phyloP scores from a whole-genome alignment of 2,888 invertebrate genomes.

The Eristalis tenax region DNA sequence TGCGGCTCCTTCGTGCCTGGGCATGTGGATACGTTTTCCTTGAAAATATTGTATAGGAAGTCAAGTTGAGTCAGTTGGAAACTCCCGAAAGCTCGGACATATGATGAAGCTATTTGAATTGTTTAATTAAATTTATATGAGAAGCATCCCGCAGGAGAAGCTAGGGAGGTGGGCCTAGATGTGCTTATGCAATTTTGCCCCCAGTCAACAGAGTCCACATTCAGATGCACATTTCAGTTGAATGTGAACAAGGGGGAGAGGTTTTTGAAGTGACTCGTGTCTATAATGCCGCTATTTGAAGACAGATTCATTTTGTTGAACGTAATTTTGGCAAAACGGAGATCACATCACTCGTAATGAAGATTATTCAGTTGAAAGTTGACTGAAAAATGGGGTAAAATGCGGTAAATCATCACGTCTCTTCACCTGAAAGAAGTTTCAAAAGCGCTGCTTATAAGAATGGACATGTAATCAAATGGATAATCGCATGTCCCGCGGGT shows the following conservation, averaged over 20 bases:
- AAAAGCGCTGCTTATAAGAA: too few species aligned
- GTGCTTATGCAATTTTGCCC: neutral
- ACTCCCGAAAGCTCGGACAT: slow-evolving; percentile 3
- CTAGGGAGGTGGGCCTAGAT: neutral
- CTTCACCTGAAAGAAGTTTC: too few species aligned
- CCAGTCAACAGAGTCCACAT: neutral
- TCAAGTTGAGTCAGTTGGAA: slow-evolving; percentile 2
- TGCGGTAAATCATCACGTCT: too few species aligned
- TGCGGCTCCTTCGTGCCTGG: neutral
- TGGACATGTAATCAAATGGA: too few species aligned
- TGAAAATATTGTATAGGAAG: neutral
- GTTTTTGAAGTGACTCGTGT: neutral
- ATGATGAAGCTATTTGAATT: slow-evolving; percentile 38
- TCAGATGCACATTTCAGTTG: neutral
- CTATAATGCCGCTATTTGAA: neutral
- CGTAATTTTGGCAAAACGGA: neutral
- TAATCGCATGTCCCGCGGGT: too few species aligned
- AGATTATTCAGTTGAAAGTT: too few species aligned
- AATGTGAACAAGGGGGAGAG: neutral
- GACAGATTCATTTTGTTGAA: neutral
- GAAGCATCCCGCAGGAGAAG: neutral
- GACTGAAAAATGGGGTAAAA: too few species aligned
- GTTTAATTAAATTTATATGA: slow-evolving; percentile 62
- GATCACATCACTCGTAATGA: neutral
- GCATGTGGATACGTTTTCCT: neutral